phyloP scores from a whole-genome alignment of 2,113 vertebrate species.

The Lota lota region DNA sequence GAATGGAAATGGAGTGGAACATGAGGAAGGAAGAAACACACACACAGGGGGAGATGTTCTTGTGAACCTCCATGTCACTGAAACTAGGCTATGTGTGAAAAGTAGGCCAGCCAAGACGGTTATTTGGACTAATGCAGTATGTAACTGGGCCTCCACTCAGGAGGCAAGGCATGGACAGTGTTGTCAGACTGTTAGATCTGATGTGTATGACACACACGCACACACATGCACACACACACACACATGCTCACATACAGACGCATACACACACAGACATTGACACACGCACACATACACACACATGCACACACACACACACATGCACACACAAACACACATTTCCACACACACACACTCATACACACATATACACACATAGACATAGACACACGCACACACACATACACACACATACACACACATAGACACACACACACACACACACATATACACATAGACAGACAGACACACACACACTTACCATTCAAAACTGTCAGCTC shows the following conservation, averaged over 20 bases:
- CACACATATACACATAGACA: too few species aligned
- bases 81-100: constrained; percentile 32
- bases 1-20: neutral
- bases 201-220: constrained; percentile 15
- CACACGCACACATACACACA: constrained; percentile 20
- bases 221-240: constrained; percentile 2
- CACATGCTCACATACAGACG: constrained; percentile 1
- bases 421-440: too few species aligned
- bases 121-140: constrained; percentile 52
- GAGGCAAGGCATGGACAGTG: constrained; percentile 28
- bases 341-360: too few species aligned
- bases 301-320: neutral
- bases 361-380: too few species aligned
- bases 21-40: neutral
- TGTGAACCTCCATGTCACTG: neutral
- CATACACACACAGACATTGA: constrained; percentile 1
- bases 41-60: neutral
- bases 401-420: too few species aligned
- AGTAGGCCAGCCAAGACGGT: constrained; percentile 44
- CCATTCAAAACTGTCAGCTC: too few species aligned
- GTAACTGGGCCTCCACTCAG: constrained; percentile 60
- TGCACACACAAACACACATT: too few species aligned
- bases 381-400: too few species aligned
- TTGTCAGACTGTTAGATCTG: neutral
- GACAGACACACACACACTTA: too few species aligned